A percentile compares a stretch with the other conserved stretches of the same genome.
These are phyloP conservation scores for Galago senegalensis DNA, from an alignment of 2,797 vertebrate genomes.

Conservation along the genomic window DNA sequence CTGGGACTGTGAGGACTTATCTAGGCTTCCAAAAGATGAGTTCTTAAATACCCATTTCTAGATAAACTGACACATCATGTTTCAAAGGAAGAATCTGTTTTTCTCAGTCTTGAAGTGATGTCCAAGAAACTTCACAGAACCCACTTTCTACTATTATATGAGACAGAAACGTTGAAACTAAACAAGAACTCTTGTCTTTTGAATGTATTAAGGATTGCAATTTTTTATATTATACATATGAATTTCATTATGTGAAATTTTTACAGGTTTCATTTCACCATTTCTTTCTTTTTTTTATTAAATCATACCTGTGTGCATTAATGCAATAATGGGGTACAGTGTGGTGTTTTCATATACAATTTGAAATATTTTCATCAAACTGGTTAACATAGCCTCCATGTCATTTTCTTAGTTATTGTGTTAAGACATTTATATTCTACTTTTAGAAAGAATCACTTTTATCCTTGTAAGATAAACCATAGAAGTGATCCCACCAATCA, in stretches of 20 bases:
- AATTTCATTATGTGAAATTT: not conserved
- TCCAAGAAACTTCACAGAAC: not conserved
- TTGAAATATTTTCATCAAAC: too few relatives aligned
- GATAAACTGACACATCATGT: not conserved
- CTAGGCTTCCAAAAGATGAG: not conserved
- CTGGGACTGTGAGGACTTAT: not conserved
- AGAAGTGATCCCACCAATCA: too few relatives aligned
- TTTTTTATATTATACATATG: not conserved
- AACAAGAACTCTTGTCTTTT: not conserved
- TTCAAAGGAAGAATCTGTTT: not conserved
- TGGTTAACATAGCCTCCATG: too few relatives aligned
- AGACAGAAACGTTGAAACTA: not conserved
- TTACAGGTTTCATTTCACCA: not conserved
- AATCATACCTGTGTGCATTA: too few relatives aligned
- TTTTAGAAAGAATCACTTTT: too few relatives aligned
- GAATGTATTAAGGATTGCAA: not conserved
- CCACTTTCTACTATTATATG: not conserved
- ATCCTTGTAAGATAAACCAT: too few relatives aligned
- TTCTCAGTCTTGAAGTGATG: not conserved
- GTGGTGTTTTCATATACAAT: too few relatives aligned
- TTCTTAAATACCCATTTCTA: not conserved
- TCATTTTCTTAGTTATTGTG: too few relatives aligned
- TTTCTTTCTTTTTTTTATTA: too few relatives aligned
- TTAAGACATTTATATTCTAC: too few relatives aligned
- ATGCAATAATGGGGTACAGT: too few relatives aligned